phyloP scores from a whole-genome alignment of 2,113 vertebrate genomes.

The Callipepla squamata region DNA sequence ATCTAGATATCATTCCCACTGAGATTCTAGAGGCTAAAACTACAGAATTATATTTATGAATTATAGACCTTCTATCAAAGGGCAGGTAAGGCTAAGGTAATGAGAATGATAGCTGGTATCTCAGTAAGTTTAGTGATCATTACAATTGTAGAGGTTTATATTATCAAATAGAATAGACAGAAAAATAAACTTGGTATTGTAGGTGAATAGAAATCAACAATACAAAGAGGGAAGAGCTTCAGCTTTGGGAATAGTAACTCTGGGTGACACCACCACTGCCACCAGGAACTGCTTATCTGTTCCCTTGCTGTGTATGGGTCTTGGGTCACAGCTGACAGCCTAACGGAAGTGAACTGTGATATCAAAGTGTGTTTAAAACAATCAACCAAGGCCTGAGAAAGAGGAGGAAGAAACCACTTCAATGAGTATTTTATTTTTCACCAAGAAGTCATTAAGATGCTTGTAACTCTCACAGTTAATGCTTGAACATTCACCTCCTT shows the following conservation, averaged over 20 bases:
- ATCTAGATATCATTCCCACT: not conserved
- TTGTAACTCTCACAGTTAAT: not conserved
- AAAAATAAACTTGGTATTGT: not conserved
- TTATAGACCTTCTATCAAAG: not conserved
- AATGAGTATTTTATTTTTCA: not conserved
- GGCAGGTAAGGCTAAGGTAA: not conserved
- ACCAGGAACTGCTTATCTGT: not conserved
- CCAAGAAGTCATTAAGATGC: not conserved
- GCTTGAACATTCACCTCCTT: not conserved
- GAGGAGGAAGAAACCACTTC: not conserved
- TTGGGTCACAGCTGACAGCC: not conserved
- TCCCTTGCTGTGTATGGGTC: accelerated
- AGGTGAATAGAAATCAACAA: not conserved
- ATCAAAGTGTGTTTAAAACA: not conserved
- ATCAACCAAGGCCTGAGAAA: not conserved
- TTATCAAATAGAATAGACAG: not conserved
- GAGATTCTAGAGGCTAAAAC: not conserved
- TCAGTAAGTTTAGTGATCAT: not conserved
- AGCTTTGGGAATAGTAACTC: not conserved
- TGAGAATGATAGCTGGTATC: not conserved
- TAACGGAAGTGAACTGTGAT: accelerated
- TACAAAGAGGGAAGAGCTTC: not conserved
- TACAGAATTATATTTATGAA: not conserved
- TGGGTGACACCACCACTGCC: no score
- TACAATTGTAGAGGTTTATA: not conserved